Conservation (phyloP, 2,797 vertebrate species). For the Enteromius thamalakanensis region DNA sequence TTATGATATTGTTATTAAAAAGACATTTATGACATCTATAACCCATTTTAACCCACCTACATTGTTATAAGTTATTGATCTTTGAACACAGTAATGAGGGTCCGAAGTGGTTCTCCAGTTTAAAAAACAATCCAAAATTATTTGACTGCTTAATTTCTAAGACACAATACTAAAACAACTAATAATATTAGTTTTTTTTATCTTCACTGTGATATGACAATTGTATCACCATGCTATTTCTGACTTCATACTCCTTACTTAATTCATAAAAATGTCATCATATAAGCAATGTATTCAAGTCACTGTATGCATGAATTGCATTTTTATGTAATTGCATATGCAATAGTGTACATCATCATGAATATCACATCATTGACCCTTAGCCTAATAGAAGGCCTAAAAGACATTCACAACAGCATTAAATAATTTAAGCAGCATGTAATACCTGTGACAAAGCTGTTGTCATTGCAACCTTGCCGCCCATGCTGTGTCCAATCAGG, state of each 20-base stretch:
- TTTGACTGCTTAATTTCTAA: neutral
- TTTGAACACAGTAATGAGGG: neutral
- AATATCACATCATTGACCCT: neutral
- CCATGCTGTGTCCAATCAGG: conserved; percentile 96
- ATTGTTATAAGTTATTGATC: neutral
- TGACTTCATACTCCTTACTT: neutral
- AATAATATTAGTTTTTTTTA: neutral
- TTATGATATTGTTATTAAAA: neutral
- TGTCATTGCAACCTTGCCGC: conserved; percentile 93
- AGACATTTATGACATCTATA: neutral
- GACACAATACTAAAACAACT: neutral
- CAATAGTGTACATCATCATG: neutral
- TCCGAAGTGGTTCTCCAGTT: neutral
- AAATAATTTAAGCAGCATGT: neutral
- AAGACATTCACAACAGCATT: neutral
- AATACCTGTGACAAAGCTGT: conserved; percentile 86
- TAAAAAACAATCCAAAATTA: neutral
- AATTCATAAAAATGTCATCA: neutral
- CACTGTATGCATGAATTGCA: neutral
- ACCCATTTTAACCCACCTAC: neutral
- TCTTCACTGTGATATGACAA: neutral
- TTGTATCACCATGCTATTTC: neutral
- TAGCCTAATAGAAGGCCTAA: neutral
- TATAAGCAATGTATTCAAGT: neutral
- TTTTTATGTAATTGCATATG: neutral